These are phyloP conservation scores for Drosophila rubida DNA, from an alignment of 2,888 invertebrate genomes.

Conservation along the genomic window DNA sequence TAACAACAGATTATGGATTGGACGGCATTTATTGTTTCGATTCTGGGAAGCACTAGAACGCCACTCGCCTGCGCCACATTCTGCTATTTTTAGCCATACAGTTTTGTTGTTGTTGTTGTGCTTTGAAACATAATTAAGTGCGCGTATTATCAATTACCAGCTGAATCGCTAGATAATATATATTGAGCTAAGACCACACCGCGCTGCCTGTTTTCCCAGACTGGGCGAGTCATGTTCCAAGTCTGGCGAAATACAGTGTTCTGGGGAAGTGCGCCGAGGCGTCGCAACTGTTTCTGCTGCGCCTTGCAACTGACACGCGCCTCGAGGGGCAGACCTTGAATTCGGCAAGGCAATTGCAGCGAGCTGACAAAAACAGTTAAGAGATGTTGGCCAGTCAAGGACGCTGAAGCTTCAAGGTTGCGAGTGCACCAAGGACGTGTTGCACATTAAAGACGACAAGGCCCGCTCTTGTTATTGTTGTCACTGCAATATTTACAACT, in stretches of 20 bases:
- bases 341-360: constrained; percentile 50
- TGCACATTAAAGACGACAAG: constrained; percentile 55
- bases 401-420: constrained; percentile 57
- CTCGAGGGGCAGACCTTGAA: constrained; percentile 58
- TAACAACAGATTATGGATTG: constrained; percentile 3
- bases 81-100: background rate
- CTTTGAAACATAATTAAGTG: constrained; percentile 1
- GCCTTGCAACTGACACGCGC: constrained; percentile 50
- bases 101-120: background rate
- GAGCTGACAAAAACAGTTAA: constrained; percentile 60
- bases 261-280: background rate
- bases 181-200: background rate
- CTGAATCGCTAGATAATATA: constrained; percentile 1
- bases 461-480: constrained; percentile 25
- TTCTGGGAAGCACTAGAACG: background rate
- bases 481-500: constrained; percentile 64
- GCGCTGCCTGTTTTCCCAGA: background rate
- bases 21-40: background rate
- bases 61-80: background rate
- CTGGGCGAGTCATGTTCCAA: background rate
- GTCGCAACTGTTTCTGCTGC: constrained; percentile 31
- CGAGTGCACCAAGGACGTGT: constrained; percentile 58
- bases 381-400: constrained; percentile 52
- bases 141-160: background rate
- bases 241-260: background rate